phyloP scores from a whole-genome alignment of 2,797 vertebrate species.

The Petrocephalus schoutedeni region DNA sequence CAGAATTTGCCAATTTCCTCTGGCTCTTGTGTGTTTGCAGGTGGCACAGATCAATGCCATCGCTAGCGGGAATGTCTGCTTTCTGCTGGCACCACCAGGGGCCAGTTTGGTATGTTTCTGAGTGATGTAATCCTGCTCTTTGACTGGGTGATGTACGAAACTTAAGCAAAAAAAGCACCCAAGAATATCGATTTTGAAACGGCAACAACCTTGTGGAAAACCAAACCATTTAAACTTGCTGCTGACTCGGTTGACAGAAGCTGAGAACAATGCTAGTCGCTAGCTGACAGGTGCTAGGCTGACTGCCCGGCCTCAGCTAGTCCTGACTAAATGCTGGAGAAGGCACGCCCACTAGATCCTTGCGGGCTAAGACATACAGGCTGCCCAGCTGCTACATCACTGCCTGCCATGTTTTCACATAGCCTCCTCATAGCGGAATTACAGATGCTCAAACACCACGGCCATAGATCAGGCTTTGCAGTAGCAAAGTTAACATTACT shows the following conservation, averaged over 20 bases:
- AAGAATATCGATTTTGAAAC: not conserved
- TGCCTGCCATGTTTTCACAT: not conserved
- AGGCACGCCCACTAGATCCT: not conserved
- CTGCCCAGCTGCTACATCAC: not conserved
- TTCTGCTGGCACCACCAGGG: not conserved
- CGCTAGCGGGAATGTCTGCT: not conserved
- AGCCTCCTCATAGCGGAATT: not conserved
- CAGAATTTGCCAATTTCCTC: not conserved
- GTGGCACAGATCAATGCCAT: not conserved
- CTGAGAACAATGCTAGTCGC: not conserved
- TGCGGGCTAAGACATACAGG: not conserved
- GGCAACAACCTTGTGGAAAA: not conserved
- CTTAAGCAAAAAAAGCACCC: not conserved
- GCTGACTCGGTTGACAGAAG: not conserved
- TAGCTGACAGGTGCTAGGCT: not conserved
- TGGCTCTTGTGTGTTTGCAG: not conserved
- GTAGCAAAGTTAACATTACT: conserved; percentile 3
- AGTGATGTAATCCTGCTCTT: not conserved
- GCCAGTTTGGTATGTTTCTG: not conserved
- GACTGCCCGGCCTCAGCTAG: not conserved
- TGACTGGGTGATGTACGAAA: not conserved
- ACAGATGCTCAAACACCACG: not conserved
- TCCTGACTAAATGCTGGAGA: not conserved
- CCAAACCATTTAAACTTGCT: not conserved
- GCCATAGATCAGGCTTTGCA: not conserved